Conservation (phyloP, 2,888 invertebrate genomes). For the Caenorhabditis auriculariae region DNA sequence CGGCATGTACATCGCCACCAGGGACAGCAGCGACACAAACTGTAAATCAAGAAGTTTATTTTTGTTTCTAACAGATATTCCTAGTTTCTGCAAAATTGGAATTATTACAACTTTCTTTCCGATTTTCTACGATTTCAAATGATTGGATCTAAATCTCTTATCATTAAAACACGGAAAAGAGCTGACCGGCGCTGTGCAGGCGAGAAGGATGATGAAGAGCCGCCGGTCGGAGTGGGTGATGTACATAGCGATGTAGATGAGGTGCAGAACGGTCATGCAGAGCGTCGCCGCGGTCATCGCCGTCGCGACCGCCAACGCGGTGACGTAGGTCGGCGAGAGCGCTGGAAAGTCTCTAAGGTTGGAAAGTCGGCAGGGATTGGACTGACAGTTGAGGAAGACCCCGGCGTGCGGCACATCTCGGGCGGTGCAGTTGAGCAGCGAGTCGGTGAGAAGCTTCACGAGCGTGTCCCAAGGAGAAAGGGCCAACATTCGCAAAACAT, state of each 20-base stretch:
- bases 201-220: conserved; percentile 49
- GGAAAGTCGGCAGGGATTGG: background rate
- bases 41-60: conserved; percentile 18
- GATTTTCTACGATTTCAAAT: too few species aligned
- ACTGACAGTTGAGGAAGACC: conserved; percentile 40
- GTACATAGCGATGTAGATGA: conserved; percentile 52
- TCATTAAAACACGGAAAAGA: too few species aligned
- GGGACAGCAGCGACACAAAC: conserved; percentile 51
- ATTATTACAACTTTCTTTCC: too few species aligned
- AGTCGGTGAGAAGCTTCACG: conserved; percentile 50
- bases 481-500: conserved; percentile 15
- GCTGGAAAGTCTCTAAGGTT: conserved; percentile 14
- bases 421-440: conserved; percentile 50
- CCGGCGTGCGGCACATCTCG: conserved; percentile 44
- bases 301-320: conserved; percentile 43
- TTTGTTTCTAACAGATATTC: conserved; percentile 1
- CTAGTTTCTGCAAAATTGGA: background rate
- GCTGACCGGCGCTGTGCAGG: conserved; percentile 53
- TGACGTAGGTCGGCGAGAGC: conserved; percentile 38
- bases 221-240: conserved; percentile 45
- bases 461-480: conserved; percentile 41
- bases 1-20: conserved; percentile 59
- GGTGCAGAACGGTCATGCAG: conserved; percentile 49
- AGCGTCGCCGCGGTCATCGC: conserved; percentile 44
- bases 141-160: too few species aligned